Evolutionary conservation across 2,888 invertebrate species (phyloP).

Genomic region (Hirtodrosophila confusa): DNA sequence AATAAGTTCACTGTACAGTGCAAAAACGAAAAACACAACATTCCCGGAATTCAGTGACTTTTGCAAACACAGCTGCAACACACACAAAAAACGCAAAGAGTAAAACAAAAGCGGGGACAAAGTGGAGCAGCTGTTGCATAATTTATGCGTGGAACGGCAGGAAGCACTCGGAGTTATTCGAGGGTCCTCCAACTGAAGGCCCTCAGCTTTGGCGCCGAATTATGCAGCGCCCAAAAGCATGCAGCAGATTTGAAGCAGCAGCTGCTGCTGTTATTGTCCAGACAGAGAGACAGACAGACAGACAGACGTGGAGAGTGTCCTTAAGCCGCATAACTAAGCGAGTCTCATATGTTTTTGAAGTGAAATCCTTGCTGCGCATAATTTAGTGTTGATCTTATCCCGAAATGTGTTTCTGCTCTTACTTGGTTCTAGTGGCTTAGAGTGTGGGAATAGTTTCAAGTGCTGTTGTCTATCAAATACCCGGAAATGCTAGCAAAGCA

Average conservation of each 20-base stretch:
- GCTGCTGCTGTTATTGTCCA: conserved; percentile 9
- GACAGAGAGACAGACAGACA: neutral
- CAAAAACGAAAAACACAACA: neutral
- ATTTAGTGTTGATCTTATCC: conserved; percentile 46
- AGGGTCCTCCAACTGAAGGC: conserved; percentile 19
- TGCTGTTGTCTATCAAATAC: no score
- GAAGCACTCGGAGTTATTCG: conserved; percentile 29
- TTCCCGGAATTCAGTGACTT: conserved; percentile 13
- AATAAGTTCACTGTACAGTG: no score
- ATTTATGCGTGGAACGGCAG: conserved; percentile 52
- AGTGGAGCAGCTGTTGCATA: conserved; percentile 56
- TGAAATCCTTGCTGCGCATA: conserved; percentile 53
- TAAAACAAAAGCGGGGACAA: conserved; percentile 21
- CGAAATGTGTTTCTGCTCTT: conserved; percentile 12
- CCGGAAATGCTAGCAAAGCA: conserved; percentile 1
- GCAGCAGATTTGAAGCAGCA: conserved; percentile 37
- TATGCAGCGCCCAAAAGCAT: conserved; percentile 46
- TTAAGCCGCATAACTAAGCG: conserved; percentile 33
- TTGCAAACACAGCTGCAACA: conserved; percentile 13
- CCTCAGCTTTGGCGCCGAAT: conserved; percentile 37
- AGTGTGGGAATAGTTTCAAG: no score
- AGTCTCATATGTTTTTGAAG: conserved; percentile 22
- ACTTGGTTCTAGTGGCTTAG: no score
- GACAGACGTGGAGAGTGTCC: conserved; percentile 5
- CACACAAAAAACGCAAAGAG: neutral